Base-by-base conservation (phyloP, 2,888 invertebrate genomes). In the Lasioglossum oenotherae region DNA sequence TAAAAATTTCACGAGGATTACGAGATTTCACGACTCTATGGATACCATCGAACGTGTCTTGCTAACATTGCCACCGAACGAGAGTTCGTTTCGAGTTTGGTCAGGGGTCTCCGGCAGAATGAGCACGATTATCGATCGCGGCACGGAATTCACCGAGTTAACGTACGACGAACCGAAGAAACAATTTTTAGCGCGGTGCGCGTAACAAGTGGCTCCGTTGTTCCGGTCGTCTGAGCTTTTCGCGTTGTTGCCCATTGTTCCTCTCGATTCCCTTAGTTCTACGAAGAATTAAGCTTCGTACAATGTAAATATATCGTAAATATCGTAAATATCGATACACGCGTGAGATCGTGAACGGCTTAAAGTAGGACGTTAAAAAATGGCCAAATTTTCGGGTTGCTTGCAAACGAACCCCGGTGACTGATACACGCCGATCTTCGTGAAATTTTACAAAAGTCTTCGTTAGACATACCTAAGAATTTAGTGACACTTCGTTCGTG, bases 181-280 rank as follows among this genome's bases (percentile, higher is more conserved):
- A 82, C 84, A 82, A 88, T 85, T 86, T 85, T 78, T 77, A 82
- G 85, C 86, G 86, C 80, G 88, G 80, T 84, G 87, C 88, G 92
- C 87, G 93, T 93, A 93, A 93, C 93, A 93, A 93, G 93, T 93
- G 93, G 93, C 93, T 87, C 87, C 89, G 88, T 89, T 80, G 84
- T 85, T 80, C 84, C 80, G 74, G 60, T 81, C 78, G 46, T 74
- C 53, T 73, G 41, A 60, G 49, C 77, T 82, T 73, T 67, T 38
- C 44, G 41, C 60, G 44, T 72, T 71, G 72, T 64, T 41, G 23
- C 27, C 64, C 46, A 82, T 88, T 86, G 84, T 81, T 44, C 69
- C 19, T 35, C 71, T 12, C 53, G 60, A 78, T 75, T 60, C 67
- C 14, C 16, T 19, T 16, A 44, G 31, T 35, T 46, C n/a, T 19